phyloP scores from a whole-genome alignment of 1,140 invertebrate species.

The Caenorhabditis latens region DNA sequence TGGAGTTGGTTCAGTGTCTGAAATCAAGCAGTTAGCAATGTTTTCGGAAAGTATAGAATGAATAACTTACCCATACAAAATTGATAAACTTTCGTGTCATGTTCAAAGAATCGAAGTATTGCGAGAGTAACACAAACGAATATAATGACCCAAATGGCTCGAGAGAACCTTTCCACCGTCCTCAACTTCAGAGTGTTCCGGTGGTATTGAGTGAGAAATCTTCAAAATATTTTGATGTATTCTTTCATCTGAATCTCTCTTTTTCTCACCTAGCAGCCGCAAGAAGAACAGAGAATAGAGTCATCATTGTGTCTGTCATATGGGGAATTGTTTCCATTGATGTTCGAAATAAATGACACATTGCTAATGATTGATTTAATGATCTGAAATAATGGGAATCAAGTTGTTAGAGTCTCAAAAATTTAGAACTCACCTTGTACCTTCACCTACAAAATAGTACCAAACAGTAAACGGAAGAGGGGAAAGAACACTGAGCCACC shows the following conservation, averaged over 20 bases:
- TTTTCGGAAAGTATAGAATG: neutral
- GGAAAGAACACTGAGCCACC: slow-evolving; percentile 73
- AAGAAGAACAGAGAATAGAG: slow-evolving; percentile 74
- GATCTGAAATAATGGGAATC: slow-evolving; percentile 61
- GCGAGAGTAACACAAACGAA: slow-evolving; percentile 73
- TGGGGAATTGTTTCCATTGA: slow-evolving; percentile 76
- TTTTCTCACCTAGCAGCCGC: slow-evolving; percentile 70
- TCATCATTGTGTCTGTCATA: slow-evolving; percentile 76
- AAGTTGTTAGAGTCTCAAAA: neutral
- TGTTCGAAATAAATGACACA: slow-evolving; percentile 76
- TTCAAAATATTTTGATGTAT: slow-evolving; percentile 53
- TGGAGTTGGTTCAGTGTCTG: slow-evolving; percentile 76
- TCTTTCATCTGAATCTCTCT: neutral
- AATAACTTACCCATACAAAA: slow-evolving; percentile 73
- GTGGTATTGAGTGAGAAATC: slow-evolving; percentile 77
- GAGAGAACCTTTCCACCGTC: slow-evolving; percentile 75
- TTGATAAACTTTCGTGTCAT: slow-evolving; percentile 73
- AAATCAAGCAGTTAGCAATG: slow-evolving; percentile 5
- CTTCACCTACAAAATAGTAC: slow-evolving; percentile 73
- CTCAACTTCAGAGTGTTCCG: slow-evolving; percentile 73
- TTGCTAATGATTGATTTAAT: slow-evolving; percentile 74
- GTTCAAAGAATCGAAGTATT: slow-evolving; percentile 74
- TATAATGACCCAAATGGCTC: slow-evolving; percentile 77
- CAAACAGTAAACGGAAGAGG: slow-evolving; percentile 77
- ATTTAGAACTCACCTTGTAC: slow-evolving; percentile 63